phyloP scores from a whole-genome alignment of 2,797 vertebrate genomes.

The Arrhamphus sclerolepis region DNA sequence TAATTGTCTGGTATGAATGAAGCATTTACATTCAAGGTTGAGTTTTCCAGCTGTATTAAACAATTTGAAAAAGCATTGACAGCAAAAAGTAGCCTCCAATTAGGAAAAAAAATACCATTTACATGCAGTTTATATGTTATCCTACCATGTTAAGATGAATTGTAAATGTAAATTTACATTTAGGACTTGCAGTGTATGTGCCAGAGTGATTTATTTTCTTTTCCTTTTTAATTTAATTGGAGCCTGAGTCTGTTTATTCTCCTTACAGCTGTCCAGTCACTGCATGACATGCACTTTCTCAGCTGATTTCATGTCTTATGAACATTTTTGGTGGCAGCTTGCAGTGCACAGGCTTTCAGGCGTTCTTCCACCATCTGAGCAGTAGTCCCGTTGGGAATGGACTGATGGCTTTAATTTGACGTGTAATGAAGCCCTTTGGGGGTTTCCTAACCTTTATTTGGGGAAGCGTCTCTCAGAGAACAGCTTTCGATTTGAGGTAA shows the following conservation, averaged over 20 bases:
- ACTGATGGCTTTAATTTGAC: constrained; percentile 4
- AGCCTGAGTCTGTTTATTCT: not conserved
- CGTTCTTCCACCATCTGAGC: constrained; percentile 5
- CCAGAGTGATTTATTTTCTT: too few relatives aligned
- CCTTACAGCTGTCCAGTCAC: not conserved
- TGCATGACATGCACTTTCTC: not conserved
- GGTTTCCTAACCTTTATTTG: constrained; percentile 8
- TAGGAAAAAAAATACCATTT: too few relatives aligned
- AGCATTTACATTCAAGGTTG: too few relatives aligned
- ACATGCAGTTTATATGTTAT: too few relatives aligned
- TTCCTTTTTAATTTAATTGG: too few relatives aligned
- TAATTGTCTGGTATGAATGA: too few relatives aligned
- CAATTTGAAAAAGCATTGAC: too few relatives aligned
- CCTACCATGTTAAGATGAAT: too few relatives aligned
- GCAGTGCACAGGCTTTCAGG: constrained; percentile 3
- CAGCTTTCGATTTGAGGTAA: not conserved
- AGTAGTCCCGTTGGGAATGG: constrained; percentile 8
- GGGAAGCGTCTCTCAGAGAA: not conserved
- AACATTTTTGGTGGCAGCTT: constrained; percentile 15
- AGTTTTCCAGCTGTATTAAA: too few relatives aligned
- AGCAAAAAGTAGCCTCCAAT: too few relatives aligned
- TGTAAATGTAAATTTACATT: too few relatives aligned
- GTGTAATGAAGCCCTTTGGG: not conserved
- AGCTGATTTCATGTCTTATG: constrained; percentile 3
- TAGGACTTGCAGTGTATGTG: too few relatives aligned